Base-by-base conservation (phyloP, 2,888 invertebrate genomes). In the Mythimna albipuncta region DNA sequence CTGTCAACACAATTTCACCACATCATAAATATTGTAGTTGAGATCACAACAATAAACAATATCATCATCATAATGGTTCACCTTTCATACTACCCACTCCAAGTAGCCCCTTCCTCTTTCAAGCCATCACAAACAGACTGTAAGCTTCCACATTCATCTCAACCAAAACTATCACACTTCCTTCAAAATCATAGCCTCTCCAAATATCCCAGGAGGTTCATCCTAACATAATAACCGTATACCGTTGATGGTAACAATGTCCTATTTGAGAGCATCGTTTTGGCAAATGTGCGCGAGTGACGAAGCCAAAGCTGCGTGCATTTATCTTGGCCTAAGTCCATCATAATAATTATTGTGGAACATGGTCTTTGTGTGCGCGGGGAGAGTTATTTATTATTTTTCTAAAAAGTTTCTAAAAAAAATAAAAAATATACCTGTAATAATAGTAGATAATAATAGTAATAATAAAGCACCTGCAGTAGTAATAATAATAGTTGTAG, bases 301-400 rank as follows among this genome's bases (percentile, higher is more conserved):
- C 85, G 81, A 83, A 82, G 88, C 88, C 87, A 89, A 90, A 87
- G 84, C 80, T 85, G 87, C 85, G 87, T 89, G 90, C 90, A 89
- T 91, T 90, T 91, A 85, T 91, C 89, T 91, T 91, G 91, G 91
- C 89, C 84, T 83, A 79, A 82, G 85, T 90, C 91, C 91, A 91
- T 91, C 87, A 89, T 89, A 85, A 87, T 89, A 87, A 91, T 89
- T 88, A 88, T 87, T 84, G 71, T 75, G 32, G 62, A 64, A 63
- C 62, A 16, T 41, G 81, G 84, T 72, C 62, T 57, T 35, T 84
- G 54, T 85, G 70, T n/a, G 0, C 72, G 88, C 86, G 89, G 70
- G 10, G 1, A 50, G 11, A 21, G n/a, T 13, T 13, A 19, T 41
- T 35, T 58, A 19, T 7, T 6, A 7, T 26, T 41, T 66, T n/a